These are phyloP conservation scores for Myotis planiceps DNA, from an alignment of 2,797 vertebrate species.

Conservation along the genomic window DNA sequence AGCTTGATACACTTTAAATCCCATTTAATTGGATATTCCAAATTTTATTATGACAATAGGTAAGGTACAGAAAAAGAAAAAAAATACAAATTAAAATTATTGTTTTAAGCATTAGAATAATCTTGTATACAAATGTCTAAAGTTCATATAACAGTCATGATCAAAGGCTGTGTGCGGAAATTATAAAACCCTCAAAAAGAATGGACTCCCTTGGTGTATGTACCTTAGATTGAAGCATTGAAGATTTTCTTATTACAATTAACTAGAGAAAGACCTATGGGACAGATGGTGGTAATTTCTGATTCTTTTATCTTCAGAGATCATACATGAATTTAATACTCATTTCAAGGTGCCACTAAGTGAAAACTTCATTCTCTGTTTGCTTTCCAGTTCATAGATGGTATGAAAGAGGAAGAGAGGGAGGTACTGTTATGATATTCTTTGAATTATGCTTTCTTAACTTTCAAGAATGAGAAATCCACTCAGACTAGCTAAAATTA, in stretches of 20 bases:
- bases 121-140: constrained; percentile 34
- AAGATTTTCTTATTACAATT: constrained; percentile 46
- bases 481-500: background rate
- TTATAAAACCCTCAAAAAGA: background rate
- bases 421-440: background rate
- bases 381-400: background rate
- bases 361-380: background rate
- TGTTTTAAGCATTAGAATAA: background rate
- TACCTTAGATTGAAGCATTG: background rate
- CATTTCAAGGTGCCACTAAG: background rate
- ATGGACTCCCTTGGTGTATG: background rate
- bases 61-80: background rate
- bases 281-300: background rate
- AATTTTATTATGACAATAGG: constrained; percentile 29
- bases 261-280: background rate
- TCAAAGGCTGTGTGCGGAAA: constrained; percentile 10
- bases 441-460: background rate
- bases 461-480: background rate
- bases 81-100: background rate
- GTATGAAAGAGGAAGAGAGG: background rate
- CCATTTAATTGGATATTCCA: background rate
- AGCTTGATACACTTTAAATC: background rate
- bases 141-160: constrained; percentile 39
- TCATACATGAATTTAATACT: background rate
- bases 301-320: background rate